A percentile compares a stretch with the other conserved stretches of the same genome.
Evolutionary conservation across 92 coral and sea anemone species (phyloP).

Genomic region (Scolanthus callimorphus): DNA sequence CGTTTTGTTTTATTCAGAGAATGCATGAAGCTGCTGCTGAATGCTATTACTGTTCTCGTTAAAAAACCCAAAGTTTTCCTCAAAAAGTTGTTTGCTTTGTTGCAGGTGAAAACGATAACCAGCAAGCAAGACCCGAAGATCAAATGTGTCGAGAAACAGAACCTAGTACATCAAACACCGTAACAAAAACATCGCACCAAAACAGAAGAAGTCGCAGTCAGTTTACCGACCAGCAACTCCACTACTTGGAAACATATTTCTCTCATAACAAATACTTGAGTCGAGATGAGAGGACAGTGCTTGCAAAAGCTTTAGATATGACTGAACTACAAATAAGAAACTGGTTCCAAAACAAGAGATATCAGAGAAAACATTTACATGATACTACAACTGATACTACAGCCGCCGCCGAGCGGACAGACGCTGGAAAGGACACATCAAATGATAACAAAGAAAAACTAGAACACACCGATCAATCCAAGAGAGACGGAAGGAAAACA

Average conservation of each 20-base stretch:
- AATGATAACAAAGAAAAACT: no score
- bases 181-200: slow-evolving; percentile 22
- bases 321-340: slow-evolving; percentile 82
- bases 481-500: no score
- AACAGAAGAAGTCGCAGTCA: slow-evolving; percentile 66
- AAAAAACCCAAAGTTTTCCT: no score
- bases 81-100: neutral
- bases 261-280: slow-evolving; percentile 70
- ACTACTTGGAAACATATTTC: slow-evolving; percentile 69
- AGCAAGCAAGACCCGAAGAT: slow-evolving; percentile 3
- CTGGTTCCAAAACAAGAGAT: slow-evolving; percentile 86
- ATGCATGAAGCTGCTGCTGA: no score
- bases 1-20: no score
- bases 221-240: slow-evolving; percentile 66
- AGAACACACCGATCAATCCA: no score
- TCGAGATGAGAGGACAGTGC: slow-evolving; percentile 82
- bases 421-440: no score
- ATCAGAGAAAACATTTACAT: slow-evolving; percentile 53
- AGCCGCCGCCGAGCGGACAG: no score
- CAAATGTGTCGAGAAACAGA: no score
- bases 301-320: slow-evolving; percentile 83
- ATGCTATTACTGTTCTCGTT: no score
- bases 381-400: no score
- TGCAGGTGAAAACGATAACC: neutral
- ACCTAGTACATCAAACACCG: neutral